A percentile compares a stretch with the other conserved stretches of the same genome.
These are phyloP conservation scores for Trochalopteron elliotii DNA, from an alignment of 2,113 vertebrate genomes.

Conservation along the genomic window DNA sequence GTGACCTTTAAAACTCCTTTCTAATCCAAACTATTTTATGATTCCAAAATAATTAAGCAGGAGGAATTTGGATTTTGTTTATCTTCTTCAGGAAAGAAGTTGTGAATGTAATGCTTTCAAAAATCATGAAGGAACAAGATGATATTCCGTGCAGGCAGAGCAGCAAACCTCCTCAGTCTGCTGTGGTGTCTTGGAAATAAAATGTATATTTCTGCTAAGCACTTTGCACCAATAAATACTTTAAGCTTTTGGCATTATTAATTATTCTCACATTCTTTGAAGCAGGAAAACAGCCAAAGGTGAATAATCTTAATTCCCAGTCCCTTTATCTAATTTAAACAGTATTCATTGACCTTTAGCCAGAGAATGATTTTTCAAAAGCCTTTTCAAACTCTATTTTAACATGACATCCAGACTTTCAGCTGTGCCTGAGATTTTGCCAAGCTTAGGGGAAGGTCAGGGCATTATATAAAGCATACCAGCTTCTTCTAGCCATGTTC, in stretches of 20 bases:
- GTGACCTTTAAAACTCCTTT: neutral
- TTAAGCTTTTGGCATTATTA: slow-evolving; percentile 26
- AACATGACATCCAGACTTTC: neutral
- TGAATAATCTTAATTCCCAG: slow-evolving; percentile 35
- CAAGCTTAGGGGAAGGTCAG: slow-evolving; percentile 4
- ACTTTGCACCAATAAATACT: neutral
- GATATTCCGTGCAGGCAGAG: neutral
- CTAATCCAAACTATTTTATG: neutral
- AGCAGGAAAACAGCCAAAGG: slow-evolving; percentile 36
- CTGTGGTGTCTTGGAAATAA: neutral
- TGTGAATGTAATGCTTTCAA: neutral
- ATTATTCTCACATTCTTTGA: slow-evolving; percentile 17
- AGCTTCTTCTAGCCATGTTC: neutral
- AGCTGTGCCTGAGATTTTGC: slow-evolving; percentile 2
- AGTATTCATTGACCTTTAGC: slow-evolving; percentile 43
- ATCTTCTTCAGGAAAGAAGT: neutral
- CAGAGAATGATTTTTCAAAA: slow-evolving; percentile 37
- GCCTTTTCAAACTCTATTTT: slow-evolving; percentile 13
- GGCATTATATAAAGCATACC: neutral
- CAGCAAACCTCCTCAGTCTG: neutral
- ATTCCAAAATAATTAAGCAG: neutral
- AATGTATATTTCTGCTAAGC: neutral
- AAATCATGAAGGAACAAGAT: neutral
- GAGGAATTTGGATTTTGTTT: neutral
- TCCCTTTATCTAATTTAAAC: slow-evolving; percentile 30